Conservation (phyloP, 2,113 vertebrate genomes). For the Osmerus mordax region DNA sequence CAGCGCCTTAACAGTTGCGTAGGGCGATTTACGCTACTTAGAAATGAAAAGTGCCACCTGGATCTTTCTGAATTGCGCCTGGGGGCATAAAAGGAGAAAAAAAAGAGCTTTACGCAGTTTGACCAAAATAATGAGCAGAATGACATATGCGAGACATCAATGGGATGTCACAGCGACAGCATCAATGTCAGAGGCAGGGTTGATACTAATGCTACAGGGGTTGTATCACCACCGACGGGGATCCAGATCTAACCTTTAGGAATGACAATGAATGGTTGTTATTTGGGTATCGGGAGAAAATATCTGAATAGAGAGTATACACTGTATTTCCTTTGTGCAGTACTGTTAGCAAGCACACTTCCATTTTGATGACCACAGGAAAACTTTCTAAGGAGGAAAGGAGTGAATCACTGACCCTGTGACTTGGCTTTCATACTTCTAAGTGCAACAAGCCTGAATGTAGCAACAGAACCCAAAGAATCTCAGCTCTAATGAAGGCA, state of each 20-base stretch:
- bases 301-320: slow-evolving; percentile 3
- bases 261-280: slow-evolving; percentile 47
- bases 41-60: slow-evolving; percentile 33
- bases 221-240: slow-evolving; percentile 54
- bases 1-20: too few species aligned
- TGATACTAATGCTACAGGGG: slow-evolving; percentile 67
- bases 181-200: slow-evolving; percentile 57
- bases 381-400: background rate
- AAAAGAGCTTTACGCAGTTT: slow-evolving; percentile 42
- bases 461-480: background rate
- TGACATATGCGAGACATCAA: slow-evolving; percentile 64
- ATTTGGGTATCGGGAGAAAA: slow-evolving; percentile 15
- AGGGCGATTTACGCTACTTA: slow-evolving; percentile 16
- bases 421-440: background rate
- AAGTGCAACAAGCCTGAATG: background rate
- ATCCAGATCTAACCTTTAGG: slow-evolving; percentile 63
- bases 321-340: slow-evolving; percentile 26
- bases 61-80: slow-evolving; percentile 29
- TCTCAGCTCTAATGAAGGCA: slow-evolving; percentile 17
- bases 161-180: slow-evolving; percentile 60
- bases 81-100: slow-evolving; percentile 31
- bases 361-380: background rate
- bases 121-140: slow-evolving; percentile 69
- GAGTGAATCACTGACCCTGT: background rate
- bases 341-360: background rate